Evolutionary conservation across 2,888 invertebrate species (phyloP).

Genomic region (Zeuzera pyrina): DNA sequence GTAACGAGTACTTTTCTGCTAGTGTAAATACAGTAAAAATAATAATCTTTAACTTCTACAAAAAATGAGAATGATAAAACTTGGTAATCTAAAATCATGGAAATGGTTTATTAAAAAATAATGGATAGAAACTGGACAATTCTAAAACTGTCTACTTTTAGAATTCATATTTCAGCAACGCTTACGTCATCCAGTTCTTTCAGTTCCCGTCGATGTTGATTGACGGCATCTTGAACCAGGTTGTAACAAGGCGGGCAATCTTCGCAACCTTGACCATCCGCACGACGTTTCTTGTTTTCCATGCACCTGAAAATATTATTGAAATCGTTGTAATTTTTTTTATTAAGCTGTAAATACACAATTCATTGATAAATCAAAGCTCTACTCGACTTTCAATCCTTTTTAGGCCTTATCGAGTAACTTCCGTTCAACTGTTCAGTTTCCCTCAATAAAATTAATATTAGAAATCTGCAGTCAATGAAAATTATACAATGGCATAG

Average conservation of each 20-base stretch:
- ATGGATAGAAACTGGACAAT: background rate
- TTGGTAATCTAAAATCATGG: background rate
- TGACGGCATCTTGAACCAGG: constrained; percentile 90
- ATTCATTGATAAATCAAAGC: no score
- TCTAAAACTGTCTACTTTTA: background rate
- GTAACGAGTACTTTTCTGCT: no score
- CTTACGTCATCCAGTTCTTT: constrained; percentile 79
- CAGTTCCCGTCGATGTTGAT: constrained; percentile 81
- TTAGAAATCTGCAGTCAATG: no score
- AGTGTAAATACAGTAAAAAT: no score
- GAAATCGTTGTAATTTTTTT: no score
- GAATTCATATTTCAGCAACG: constrained; percentile 3
- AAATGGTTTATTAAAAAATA: constrained; percentile 1
- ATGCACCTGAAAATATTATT: constrained; percentile 89
- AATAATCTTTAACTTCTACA: no score
- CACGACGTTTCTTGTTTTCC: constrained; percentile 94
- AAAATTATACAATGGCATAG: no score
- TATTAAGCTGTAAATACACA: no score
- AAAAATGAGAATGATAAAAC: background rate
- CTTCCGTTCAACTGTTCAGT: no score
- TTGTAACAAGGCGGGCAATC: constrained; percentile 97
- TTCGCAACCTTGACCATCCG: constrained; percentile 84
- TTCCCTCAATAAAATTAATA: no score
- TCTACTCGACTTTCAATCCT: no score
- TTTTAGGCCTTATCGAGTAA: no score